phyloP scores from a whole-genome alignment of 1,140 invertebrate genomes.

The Gryllus bimaculatus region DNA sequence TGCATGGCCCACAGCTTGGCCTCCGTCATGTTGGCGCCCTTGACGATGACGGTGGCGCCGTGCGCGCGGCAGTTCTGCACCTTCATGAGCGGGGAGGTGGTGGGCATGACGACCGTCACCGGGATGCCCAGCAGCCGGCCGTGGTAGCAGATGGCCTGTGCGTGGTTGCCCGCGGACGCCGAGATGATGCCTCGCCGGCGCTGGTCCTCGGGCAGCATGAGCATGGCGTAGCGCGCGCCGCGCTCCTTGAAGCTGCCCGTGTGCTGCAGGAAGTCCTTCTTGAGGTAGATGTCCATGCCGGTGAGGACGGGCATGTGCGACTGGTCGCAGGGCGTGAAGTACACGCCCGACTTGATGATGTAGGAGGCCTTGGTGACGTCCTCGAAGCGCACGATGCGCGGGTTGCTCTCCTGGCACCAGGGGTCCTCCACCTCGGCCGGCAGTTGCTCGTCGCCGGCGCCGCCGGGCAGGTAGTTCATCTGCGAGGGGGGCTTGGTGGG shows the following conservation, averaged over 20 bases:
- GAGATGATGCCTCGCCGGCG: conserved; percentile 24
- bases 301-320: conserved; percentile 66
- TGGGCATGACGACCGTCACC: conserved; percentile 19
- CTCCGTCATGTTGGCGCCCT: conserved; percentile 40
- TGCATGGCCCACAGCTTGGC: conserved; percentile 33
- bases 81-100: conserved; percentile 36
- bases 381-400: neutral
- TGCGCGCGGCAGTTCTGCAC: conserved; percentile 38
- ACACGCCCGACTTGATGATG: neutral
- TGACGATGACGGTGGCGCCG: conserved; percentile 42
- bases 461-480: too few relatives aligned
- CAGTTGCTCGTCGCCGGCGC: neutral
- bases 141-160: conserved; percentile 15
- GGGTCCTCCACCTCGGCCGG: neutral
- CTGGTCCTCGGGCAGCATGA: conserved; percentile 37
- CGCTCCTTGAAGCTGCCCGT: conserved; percentile 53
- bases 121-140: neutral
- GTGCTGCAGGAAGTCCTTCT: conserved; percentile 85
- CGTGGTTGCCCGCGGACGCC: conserved; percentile 21
- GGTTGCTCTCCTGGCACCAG: neutral
- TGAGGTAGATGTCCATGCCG: conserved; percentile 80
- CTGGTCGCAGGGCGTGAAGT: neutral
- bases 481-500: too few relatives aligned
- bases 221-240: conserved; percentile 42
- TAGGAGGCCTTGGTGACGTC: neutral